Percentiles rank a stretch among this genome's conserved stretches.
phyloP scores from a whole-genome alignment of 2,797 vertebrate species.

The Tamandua tetradactyla region DNA sequence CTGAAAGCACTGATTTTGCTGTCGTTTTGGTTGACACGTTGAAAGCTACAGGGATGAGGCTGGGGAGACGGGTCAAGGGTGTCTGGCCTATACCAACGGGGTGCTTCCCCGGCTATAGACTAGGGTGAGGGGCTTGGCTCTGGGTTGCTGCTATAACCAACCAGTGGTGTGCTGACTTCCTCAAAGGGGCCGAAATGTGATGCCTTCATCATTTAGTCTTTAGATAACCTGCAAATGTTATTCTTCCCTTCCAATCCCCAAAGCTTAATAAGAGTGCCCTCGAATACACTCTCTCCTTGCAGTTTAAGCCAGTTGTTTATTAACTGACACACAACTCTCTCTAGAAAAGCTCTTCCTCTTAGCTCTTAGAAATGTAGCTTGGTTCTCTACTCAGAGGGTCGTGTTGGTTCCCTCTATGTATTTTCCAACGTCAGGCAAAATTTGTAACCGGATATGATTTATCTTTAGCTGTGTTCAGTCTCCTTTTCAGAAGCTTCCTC shows the following conservation, averaged over 20 bases:
- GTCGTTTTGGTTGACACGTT: background rate
- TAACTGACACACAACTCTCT: background rate
- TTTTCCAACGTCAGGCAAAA: background rate
- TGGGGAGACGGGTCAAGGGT: background rate
- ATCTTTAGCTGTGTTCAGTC: background rate
- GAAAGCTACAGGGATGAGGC: background rate
- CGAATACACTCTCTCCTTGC: background rate
- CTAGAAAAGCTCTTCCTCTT: background rate
- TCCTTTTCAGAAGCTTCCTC: background rate
- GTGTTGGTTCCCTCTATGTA: background rate
- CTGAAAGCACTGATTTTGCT: background rate
- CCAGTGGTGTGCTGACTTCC: background rate
- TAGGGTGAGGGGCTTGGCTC: background rate
- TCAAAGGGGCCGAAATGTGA: background rate
- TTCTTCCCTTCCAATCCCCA: background rate
- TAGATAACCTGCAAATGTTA: background rate
- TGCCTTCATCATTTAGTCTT: background rate
- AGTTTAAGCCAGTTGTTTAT: background rate
- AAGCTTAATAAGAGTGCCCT: background rate
- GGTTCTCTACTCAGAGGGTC: background rate
- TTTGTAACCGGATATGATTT: background rate
- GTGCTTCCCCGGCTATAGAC: background rate
- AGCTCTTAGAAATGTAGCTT: background rate
- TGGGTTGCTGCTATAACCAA: background rate
- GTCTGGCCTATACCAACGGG: background rate